A percentile compares a stretch with the other conserved stretches of the same genome.
Evolutionary conservation across 2,888 invertebrate genomes (phyloP).

Genomic region (Metallyticus violacea): DNA sequence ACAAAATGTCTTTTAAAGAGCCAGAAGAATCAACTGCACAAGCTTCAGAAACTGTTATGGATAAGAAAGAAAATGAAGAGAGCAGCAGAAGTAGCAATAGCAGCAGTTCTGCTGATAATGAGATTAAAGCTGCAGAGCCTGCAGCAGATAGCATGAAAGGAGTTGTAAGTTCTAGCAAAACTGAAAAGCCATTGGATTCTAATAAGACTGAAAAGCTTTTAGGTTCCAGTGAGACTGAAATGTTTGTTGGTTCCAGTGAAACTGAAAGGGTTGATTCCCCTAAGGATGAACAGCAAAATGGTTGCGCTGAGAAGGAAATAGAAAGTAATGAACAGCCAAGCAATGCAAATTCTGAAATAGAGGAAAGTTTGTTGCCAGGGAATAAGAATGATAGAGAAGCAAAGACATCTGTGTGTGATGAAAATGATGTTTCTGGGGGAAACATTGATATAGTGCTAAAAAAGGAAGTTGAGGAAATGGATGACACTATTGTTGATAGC

Average conservation of each 20-base stretch:
- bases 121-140: not conserved
- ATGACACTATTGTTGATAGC: not conserved
- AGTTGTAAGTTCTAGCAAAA: not conserved
- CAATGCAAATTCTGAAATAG: constrained; percentile 6
- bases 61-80: not conserved
- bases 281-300: not conserved
- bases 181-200: not conserved
- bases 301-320: not conserved
- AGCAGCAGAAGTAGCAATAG: not conserved
- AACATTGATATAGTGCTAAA: not conserved
- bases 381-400: not conserved
- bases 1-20: not conserved
- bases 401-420: not conserved
- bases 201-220: not conserved
- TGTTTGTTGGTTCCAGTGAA: not conserved
- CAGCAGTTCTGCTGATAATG: not conserved
- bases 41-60: not conserved
- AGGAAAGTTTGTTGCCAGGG: not conserved
- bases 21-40: not conserved
- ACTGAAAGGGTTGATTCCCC: not conserved
- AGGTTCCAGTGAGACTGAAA: not conserved
- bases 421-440: not conserved
- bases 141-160: not conserved
- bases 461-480: not conserved
- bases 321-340: not conserved